Evolutionary conservation across 2,888 invertebrate genomes (phyloP).

Genomic region (Zygogramma bicolorata): DNA sequence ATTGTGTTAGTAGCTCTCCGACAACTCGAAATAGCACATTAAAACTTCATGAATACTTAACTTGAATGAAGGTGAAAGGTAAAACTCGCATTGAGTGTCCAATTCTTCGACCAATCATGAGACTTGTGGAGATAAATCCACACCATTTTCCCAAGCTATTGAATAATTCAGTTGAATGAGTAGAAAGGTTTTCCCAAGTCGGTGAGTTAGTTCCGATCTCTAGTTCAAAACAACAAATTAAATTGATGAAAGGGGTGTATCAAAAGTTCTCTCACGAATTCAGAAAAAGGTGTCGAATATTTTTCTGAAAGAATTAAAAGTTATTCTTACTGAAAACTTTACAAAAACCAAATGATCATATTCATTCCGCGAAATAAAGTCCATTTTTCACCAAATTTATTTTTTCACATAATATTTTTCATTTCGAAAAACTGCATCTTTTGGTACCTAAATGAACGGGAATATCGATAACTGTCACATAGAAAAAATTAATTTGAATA

Average conservation of each 20-base stretch:
- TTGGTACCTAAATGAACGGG: too few relatives aligned
- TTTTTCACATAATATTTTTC: too few relatives aligned
- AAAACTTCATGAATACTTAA: neutral
- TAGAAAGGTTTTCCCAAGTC: neutral
- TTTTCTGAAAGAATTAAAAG: too few relatives aligned
- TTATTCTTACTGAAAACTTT: too few relatives aligned
- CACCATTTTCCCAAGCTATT: neutral
- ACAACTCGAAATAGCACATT: neutral
- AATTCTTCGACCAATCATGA: neutral
- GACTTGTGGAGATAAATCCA: neutral
- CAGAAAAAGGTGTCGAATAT: too few relatives aligned
- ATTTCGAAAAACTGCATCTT: too few relatives aligned
- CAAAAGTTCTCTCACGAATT: neutral
- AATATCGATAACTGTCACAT: too few relatives aligned
- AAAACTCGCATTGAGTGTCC: neutral
- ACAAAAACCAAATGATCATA: too few relatives aligned
- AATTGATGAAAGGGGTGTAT: neutral
- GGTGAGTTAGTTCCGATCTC: neutral
- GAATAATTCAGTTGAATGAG: neutral
- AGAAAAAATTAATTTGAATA: too few relatives aligned
- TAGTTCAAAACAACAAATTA: neutral
- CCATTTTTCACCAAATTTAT: too few relatives aligned
- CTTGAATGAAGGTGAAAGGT: neutral
- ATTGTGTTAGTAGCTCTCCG: neutral
- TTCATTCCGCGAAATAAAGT: too few relatives aligned